Percentiles rank a stretch among this genome's conserved stretches.
phyloP scores from a whole-genome alignment of 2,888 invertebrate genomes.

The Rhogogaster chlorosoma region DNA sequence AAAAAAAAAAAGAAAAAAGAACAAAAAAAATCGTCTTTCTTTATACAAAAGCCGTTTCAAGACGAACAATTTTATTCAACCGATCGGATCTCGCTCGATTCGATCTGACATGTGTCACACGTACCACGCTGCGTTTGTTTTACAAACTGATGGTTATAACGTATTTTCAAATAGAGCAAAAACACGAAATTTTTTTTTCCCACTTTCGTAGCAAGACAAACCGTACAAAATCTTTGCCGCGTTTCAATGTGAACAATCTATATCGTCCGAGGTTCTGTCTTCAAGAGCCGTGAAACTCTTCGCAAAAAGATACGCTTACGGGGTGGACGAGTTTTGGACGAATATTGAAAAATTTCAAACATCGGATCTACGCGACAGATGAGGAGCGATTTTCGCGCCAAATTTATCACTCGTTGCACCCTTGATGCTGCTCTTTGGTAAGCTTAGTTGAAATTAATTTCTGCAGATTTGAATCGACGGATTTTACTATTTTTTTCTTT shows the following conservation, averaged over 20 bases:
- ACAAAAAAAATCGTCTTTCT: neutral
- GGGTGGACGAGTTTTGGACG: neutral
- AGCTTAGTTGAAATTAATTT: neutral
- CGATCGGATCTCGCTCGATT: conserved; percentile 44
- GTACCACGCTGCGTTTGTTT: conserved; percentile 46
- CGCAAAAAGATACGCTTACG: neutral
- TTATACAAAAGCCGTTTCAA: conserved; percentile 9
- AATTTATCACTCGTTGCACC: conserved; percentile 60
- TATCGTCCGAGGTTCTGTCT: conserved; percentile 21
- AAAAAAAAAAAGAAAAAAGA: neutral
- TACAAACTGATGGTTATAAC: conserved; percentile 43
- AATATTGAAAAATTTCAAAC: neutral
- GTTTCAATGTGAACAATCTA: conserved; percentile 51
- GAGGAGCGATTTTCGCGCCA: conserved; percentile 61
- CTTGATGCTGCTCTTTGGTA: conserved; percentile 63
- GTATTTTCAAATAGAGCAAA: conserved; percentile 40
- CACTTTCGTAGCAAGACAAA: neutral
- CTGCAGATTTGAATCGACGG: neutral
- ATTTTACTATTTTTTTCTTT: neutral
- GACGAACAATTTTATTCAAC: neutral
- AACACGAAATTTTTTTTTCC: neutral
- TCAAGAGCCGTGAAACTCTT: conserved; percentile 25
- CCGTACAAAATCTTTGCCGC: conserved; percentile 51
- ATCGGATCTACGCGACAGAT: conserved; percentile 60
- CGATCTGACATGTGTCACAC: conserved; percentile 31